These are phyloP conservation scores for Heliconius hewitsoni DNA, from an alignment of 1,140 invertebrate species.

Conservation along the genomic window DNA sequence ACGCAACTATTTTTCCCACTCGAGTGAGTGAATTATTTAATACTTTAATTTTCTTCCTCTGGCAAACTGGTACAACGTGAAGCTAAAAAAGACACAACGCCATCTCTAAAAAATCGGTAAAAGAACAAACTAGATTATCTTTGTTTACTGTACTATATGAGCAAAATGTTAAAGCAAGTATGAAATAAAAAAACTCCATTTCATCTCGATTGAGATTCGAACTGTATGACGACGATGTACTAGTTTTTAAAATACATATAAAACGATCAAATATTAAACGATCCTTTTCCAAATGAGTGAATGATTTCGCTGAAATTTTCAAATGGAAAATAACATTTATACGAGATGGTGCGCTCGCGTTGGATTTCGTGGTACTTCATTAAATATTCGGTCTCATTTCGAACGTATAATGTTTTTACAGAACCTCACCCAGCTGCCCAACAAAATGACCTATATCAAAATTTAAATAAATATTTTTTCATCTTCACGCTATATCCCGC, in stretches of 20 bases:
- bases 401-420: neutral
- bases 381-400: slow-evolving; percentile 3
- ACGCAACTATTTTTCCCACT: too few species aligned
- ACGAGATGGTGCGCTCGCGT: neutral
- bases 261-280: neutral
- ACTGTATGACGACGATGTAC: too few species aligned
- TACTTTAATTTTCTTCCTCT: too few species aligned
- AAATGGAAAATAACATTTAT: neutral
- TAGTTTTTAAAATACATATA: too few species aligned
- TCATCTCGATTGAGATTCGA: too few species aligned
- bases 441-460: neutral
- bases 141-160: too few species aligned
- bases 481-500: neutral
- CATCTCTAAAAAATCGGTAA: too few species aligned
- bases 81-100: too few species aligned
- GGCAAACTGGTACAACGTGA: too few species aligned
- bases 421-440: neutral
- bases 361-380: neutral
- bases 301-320: neutral
- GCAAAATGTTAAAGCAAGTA: neutral
- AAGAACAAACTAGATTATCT: too few species aligned
- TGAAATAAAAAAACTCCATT: neutral
- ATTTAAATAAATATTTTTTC: too few species aligned
- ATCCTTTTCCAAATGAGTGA: neutral
- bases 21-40: too few species aligned